Conservation (phyloP, 2,797 vertebrate genomes). For the Anniella stebbinsi region DNA sequence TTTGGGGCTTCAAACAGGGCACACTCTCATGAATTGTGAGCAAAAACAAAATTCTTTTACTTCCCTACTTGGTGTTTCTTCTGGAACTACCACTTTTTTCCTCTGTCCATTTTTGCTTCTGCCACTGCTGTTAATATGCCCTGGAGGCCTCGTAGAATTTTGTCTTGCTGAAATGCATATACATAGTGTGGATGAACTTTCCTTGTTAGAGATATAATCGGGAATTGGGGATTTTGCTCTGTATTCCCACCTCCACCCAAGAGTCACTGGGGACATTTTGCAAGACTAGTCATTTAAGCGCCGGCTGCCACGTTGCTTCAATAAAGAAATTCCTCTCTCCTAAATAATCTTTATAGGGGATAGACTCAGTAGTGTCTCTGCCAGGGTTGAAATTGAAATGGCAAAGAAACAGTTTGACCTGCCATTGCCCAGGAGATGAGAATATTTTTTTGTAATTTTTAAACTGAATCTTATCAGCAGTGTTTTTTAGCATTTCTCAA, state of each 20-base stretch:
- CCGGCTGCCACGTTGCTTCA: slow-evolving; percentile 12
- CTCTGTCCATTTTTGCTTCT: background rate
- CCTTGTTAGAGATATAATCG: background rate
- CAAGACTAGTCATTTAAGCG: slow-evolving; percentile 17
- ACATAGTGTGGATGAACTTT: slow-evolving; percentile 8
- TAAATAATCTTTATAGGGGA: background rate
- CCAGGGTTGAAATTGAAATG: slow-evolving; percentile 8
- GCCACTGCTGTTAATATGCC: background rate
- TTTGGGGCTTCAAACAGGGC: too few species aligned
- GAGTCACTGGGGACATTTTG: rapidly evolving
- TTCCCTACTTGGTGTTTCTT: background rate
- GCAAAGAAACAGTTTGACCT: slow-evolving; percentile 23
- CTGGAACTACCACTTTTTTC: background rate
- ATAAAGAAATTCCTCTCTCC: background rate
- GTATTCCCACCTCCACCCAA: background rate
- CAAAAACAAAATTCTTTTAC: too few species aligned
- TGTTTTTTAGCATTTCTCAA: background rate
- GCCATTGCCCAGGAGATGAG: slow-evolving; percentile 3
- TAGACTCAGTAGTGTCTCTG: background rate
- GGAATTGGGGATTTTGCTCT: background rate
- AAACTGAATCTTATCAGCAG: slow-evolving; percentile 6
- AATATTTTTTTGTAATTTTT: slow-evolving; percentile 23
- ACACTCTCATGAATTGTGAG: too few species aligned
- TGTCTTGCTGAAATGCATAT: background rate
- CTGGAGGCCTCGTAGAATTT: background rate